Evolutionary conservation across 2,797 vertebrate species (phyloP).

Genomic region (Bufotes viridis): DNA sequence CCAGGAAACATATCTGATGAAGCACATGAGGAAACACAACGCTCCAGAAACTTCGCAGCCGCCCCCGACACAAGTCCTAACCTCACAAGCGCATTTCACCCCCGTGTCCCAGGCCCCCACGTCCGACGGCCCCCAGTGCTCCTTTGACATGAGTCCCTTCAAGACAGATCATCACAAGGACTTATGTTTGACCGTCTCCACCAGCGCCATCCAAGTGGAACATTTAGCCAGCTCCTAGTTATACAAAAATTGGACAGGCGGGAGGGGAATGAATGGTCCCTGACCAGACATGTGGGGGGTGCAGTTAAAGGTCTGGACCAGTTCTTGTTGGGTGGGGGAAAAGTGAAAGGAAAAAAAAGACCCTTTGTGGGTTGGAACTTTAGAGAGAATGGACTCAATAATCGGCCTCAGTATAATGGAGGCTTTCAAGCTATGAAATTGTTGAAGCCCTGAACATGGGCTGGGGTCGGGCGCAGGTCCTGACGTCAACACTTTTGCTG

Average conservation of each 20-base stretch:
- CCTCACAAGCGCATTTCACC: conserved; percentile 64
- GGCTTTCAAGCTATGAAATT: conserved; percentile 9
- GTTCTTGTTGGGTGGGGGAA: conserved; percentile 60
- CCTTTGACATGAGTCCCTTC: conserved; percentile 95
- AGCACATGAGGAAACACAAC: conserved; percentile 99
- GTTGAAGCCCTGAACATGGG: background rate
- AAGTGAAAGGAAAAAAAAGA: conserved; percentile 20
- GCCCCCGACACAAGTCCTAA: conserved; percentile 57
- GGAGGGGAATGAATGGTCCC: conserved; percentile 22
- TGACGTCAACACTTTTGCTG: conserved; percentile 30
- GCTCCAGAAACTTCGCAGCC: conserved; percentile 82
- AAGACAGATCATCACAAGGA: conserved; percentile 96
- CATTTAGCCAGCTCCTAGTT: conserved; percentile 95
- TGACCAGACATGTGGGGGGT: conserved; percentile 17
- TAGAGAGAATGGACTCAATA: conserved; percentile 9
- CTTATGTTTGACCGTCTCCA: conserved; percentile 97
- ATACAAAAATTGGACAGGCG: conserved; percentile 62
- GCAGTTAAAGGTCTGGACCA: conserved; percentile 60
- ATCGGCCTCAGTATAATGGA: conserved; percentile 33
- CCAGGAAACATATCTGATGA: conserved; percentile 98
- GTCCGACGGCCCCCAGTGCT: conserved; percentile 84
- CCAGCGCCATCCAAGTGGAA: conserved; percentile 95
- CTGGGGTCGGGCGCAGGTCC: background rate
- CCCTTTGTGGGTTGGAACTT: conserved; percentile 13
- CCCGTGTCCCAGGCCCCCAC: conserved; percentile 55